Conservation (phyloP, 2,113 vertebrate genomes). For the Paralichthys olivaceus region DNA sequence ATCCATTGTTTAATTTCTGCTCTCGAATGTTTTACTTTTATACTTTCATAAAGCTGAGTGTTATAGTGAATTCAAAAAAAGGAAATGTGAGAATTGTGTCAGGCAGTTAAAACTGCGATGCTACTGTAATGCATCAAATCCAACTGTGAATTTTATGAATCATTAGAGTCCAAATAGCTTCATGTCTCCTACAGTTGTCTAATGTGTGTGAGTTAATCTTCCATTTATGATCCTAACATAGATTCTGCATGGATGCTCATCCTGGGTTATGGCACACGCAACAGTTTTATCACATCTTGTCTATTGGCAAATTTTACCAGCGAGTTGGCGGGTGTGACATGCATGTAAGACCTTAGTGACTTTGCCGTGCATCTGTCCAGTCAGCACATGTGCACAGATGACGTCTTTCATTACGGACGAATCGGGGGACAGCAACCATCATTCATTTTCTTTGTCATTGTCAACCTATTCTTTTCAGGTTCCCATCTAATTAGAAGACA, state of each 20-base stretch:
- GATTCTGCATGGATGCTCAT: conserved; percentile 32
- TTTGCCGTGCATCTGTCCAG: conserved; percentile 49
- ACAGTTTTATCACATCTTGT: conserved; percentile 30
- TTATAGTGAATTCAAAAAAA: conserved; percentile 28
- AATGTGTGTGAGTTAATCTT: conserved; percentile 48
- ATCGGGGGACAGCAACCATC: conserved; percentile 60
- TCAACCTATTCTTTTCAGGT: conserved; percentile 59
- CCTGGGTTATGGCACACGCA: conserved; percentile 5
- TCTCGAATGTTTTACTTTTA: conserved; percentile 24
- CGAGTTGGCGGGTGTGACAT: conserved; percentile 37
- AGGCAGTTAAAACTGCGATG: conserved; percentile 34
- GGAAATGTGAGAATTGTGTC: conserved; percentile 27
- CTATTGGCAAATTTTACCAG: conserved; percentile 28
- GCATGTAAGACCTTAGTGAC: conserved; percentile 43
- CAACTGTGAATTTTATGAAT: conserved; percentile 66
- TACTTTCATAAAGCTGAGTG: conserved; percentile 44
- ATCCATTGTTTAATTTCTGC: conserved; percentile 26
- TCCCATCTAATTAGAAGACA: conserved; percentile 66
- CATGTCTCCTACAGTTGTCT: conserved; percentile 28
- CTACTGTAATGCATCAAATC: conserved; percentile 54
- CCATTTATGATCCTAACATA: conserved; percentile 8
- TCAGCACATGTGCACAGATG: conserved; percentile 70
- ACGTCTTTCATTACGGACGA: conserved; percentile 61
- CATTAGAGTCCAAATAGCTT: conserved; percentile 58
- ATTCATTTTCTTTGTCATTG: conserved; percentile 65